Evolutionary conservation across 2,113 vertebrate species (phyloP).

Genomic region (Turnix velox): DNA sequence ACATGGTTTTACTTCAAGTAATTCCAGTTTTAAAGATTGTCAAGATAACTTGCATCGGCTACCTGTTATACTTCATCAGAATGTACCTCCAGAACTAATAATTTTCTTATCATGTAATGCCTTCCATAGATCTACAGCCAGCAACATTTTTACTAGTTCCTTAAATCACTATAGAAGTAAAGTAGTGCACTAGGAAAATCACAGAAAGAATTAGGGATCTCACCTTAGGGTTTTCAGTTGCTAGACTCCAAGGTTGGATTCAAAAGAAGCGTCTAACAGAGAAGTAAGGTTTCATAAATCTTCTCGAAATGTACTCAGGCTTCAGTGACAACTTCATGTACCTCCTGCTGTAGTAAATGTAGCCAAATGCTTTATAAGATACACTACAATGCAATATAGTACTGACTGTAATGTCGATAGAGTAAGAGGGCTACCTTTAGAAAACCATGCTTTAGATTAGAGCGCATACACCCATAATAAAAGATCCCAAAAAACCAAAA

Average conservation of each 20-base stretch:
- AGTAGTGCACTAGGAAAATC: not conserved
- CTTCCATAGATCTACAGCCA: not conserved
- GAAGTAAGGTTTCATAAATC: not conserved
- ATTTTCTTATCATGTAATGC: rapidly evolving
- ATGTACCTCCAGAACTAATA: not conserved
- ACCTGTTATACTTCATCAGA: not conserved
- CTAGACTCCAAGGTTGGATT: not conserved
- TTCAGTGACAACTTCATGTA: not conserved
- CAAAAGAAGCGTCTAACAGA: not conserved
- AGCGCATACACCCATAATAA: not conserved
- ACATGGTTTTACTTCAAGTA: not conserved
- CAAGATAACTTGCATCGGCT: not conserved
- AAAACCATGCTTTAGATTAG: not conserved
- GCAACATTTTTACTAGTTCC: not conserved
- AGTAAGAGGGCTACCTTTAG: not conserved
- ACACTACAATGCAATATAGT: not conserved
- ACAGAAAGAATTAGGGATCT: not conserved
- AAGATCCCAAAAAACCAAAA: not conserved
- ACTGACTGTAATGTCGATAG: not conserved
- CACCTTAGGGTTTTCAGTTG: not conserved
- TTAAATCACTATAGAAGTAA: not conserved
- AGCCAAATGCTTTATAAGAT: not conserved
- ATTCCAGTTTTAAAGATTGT: not conserved
- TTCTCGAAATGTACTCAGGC: not conserved
- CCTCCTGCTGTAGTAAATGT: not conserved